Conservation (phyloP, 2,888 invertebrate species). For the Sylvicola cinctus region DNA sequence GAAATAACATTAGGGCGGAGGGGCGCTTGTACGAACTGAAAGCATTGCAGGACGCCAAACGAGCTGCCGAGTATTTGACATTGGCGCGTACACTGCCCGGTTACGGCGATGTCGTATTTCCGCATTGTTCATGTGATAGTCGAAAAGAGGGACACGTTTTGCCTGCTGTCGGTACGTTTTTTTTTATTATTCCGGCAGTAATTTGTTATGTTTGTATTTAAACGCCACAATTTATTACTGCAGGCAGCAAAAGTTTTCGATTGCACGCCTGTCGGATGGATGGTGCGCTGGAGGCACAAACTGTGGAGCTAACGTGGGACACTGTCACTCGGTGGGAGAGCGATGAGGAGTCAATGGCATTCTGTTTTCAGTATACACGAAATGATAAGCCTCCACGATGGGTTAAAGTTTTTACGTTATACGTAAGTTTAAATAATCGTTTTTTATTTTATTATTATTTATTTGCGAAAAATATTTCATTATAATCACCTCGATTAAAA, state of each 20-base stretch:
- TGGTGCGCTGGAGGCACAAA: slow-evolving; percentile 55
- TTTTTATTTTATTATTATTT: background rate
- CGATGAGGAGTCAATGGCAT: slow-evolving; percentile 83
- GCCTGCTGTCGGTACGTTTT: slow-evolving; percentile 41
- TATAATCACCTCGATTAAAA: no score
- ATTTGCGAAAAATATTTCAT: background rate
- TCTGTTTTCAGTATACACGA: slow-evolving; percentile 70
- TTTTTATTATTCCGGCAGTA: background rate
- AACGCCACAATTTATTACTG: background rate
- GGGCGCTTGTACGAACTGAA: slow-evolving; percentile 90
- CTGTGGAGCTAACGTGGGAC: slow-evolving; percentile 69
- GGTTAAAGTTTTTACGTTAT: slow-evolving; percentile 74
- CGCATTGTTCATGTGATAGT: slow-evolving; percentile 83
- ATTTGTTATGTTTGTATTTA: slow-evolving; percentile 1
- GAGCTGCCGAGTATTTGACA: slow-evolving; percentile 70
- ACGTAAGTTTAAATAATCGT: slow-evolving; percentile 49
- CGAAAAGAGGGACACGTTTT: slow-evolving; percentile 73
- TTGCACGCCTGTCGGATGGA: slow-evolving; percentile 71
- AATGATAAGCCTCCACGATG: slow-evolving; percentile 59
- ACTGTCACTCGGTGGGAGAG: slow-evolving; percentile 67
- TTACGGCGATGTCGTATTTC: slow-evolving; percentile 86
- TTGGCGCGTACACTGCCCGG: slow-evolving; percentile 73
- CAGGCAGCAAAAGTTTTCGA: slow-evolving; percentile 42
- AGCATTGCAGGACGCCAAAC: slow-evolving; percentile 76
- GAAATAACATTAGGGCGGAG: slow-evolving; percentile 75